These are phyloP conservation scores for Galeopterus variegatus DNA, from an alignment of 2,113 vertebrate genomes.

Conservation along the genomic window DNA sequence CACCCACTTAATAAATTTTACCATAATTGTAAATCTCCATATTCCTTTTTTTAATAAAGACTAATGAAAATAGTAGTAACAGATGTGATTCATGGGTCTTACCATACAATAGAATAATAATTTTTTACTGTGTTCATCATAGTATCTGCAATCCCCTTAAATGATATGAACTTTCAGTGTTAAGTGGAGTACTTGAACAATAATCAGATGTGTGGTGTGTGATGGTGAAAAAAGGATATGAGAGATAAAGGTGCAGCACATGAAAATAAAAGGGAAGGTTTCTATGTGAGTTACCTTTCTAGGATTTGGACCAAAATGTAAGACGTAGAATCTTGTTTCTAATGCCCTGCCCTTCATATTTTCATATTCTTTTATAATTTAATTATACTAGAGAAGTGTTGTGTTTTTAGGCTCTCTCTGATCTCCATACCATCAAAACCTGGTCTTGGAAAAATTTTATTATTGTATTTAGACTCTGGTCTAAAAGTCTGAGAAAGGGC, in stretches of 20 bases:
- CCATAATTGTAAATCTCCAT: conserved; percentile 26
- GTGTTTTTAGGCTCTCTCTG: neutral
- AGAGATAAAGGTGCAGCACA: neutral
- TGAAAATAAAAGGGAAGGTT: neutral
- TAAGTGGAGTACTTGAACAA: neutral
- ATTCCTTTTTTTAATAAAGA: neutral
- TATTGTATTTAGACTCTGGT: neutral
- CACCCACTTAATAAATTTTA: conserved; percentile 26
- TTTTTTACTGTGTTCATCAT: neutral
- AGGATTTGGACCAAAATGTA: neutral
- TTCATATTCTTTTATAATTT: neutral
- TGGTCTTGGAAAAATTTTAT: neutral
- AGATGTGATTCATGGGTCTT: conserved; percentile 52
- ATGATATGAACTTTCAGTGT: neutral
- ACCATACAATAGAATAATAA: neutral
- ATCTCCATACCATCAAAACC: neutral
- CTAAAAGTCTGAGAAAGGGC: neutral
- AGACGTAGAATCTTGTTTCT: neutral
- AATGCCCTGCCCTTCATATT: neutral
- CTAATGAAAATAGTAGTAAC: conserved; percentile 51
- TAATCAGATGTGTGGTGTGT: neutral
- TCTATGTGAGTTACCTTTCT: neutral
- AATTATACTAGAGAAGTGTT: neutral
- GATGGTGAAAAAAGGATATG: neutral
- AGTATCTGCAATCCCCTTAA: neutral